phyloP scores from a whole-genome alignment of 2,113 vertebrate species.

The Chaetorhynchus papuensis region DNA sequence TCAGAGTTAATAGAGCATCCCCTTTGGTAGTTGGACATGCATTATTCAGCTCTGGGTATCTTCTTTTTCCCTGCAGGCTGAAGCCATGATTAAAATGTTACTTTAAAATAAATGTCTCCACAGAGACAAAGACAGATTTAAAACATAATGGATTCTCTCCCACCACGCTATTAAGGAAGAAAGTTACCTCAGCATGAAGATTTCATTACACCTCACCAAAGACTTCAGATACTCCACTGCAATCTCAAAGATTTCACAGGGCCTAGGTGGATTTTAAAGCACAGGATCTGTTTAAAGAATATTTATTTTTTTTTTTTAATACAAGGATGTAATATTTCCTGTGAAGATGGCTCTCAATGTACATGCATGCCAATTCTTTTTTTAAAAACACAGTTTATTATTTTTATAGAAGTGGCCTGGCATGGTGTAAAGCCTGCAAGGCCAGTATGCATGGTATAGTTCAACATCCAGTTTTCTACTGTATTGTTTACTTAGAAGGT shows the following conservation, averaged over 20 bases:
- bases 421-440: neutral
- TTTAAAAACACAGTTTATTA: neutral
- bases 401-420: neutral
- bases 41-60: constrained; percentile 51
- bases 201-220: constrained; percentile 21
- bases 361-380: neutral
- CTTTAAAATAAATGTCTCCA: constrained; percentile 52
- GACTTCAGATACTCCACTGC: neutral
- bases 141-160: constrained; percentile 36
- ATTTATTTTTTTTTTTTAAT: neutral
- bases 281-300: neutral
- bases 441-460: neutral
- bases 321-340: neutral
- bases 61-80: constrained; percentile 31
- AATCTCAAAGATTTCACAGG: neutral
- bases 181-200: constrained; percentile 49
- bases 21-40: constrained; percentile 30
- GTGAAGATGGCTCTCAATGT: neutral
- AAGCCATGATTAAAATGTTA: constrained; percentile 56
- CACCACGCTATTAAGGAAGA: constrained; percentile 8
- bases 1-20: constrained; percentile 52
- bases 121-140: constrained; percentile 56
- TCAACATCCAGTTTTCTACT: neutral
- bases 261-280: neutral
- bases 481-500: neutral